phyloP scores from a whole-genome alignment of 2,888 invertebrate genomes.

The Cephus rjabovi region DNA sequence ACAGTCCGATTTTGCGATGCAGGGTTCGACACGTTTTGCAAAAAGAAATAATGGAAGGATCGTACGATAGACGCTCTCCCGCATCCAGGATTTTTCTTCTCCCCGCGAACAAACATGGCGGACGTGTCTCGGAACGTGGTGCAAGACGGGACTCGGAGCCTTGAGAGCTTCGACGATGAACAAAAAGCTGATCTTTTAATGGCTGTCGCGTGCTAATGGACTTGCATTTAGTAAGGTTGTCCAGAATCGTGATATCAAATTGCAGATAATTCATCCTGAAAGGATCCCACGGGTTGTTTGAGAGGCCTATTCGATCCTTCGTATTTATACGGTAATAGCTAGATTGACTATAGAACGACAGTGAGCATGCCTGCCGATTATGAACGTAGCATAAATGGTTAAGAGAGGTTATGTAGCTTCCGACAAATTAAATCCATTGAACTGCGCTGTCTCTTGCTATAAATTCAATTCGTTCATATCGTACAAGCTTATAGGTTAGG shows the following conservation, averaged over 20 bases:
- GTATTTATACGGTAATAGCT: too few relatives aligned
- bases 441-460: neutral
- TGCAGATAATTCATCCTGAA: slow-evolving; percentile 25
- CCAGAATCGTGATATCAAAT: slow-evolving; percentile 15
- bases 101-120: neutral
- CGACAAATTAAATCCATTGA: neutral
- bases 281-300: neutral
- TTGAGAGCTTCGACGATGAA: neutral
- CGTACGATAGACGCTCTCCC: neutral
- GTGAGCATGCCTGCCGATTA: neutral
- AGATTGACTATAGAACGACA: too few relatives aligned
- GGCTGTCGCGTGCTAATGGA: slow-evolving; percentile 28
- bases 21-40: neutral
- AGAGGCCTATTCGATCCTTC: too few relatives aligned
- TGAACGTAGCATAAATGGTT: neutral
- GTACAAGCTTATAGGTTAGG: neutral
- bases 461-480: neutral
- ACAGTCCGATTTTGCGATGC: neutral
- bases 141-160: neutral
- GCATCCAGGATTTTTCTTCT: neutral
- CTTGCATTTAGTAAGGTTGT: slow-evolving; percentile 15
- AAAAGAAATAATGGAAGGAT: neutral
- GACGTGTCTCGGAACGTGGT: neutral
- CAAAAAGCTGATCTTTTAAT: slow-evolving; percentile 27
- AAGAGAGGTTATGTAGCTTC: neutral